Evolutionary conservation across 2,113 vertebrate genomes (phyloP).

Genomic region (Nothoprocta perdicaria): DNA sequence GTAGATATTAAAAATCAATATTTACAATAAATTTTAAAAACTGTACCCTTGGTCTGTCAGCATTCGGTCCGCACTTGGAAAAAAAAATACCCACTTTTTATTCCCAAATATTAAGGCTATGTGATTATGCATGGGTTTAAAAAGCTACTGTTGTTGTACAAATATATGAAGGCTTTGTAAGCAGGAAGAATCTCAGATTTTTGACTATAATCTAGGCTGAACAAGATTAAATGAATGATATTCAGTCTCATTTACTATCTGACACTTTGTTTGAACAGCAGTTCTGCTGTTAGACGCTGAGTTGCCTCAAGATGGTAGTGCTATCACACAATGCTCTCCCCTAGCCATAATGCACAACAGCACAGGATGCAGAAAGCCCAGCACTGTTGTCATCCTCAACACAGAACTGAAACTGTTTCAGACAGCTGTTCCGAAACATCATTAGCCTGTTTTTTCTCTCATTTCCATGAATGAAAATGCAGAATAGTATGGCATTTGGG

Average conservation of each 20-base stretch:
- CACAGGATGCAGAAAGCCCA: background rate
- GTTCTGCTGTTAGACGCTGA: background rate
- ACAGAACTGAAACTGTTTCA: background rate
- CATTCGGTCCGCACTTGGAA: background rate
- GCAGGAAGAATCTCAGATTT: fast-evolving
- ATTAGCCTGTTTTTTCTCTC: background rate
- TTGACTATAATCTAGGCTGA: background rate
- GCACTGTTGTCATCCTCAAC: background rate
- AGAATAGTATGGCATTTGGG: background rate
- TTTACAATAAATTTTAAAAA: background rate
- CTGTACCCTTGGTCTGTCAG: background rate
- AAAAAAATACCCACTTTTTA: background rate
- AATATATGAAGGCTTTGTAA: background rate
- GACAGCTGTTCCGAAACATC: constrained; percentile 11
- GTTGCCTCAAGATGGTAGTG: constrained; percentile 76
- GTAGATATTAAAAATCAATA: background rate
- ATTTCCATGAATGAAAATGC: constrained; percentile 13
- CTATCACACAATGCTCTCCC: constrained; percentile 7
- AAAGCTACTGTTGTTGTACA: background rate
- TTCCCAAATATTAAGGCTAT: background rate
- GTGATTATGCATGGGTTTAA: background rate
- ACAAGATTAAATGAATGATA: background rate
- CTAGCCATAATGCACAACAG: background rate
- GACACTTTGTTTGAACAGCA: background rate
- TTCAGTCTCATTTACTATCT: background rate